phyloP scores from a whole-genome alignment of 2,113 vertebrate species.

The Oncorhynchus gorbuscha region DNA sequence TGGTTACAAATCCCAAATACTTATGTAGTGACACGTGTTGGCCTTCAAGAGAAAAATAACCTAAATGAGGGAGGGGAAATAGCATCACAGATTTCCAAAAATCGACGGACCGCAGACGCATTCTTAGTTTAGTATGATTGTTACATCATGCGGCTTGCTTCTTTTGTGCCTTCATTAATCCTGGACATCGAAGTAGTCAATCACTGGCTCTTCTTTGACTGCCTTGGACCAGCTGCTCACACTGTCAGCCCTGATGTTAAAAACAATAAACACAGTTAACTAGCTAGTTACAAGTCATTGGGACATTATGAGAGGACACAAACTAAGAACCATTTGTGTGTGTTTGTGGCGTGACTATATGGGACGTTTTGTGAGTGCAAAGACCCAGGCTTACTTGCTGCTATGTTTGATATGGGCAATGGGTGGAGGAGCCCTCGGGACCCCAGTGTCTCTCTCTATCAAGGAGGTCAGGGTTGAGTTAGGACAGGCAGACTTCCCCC shows the following conservation, averaged over 20 bases:
- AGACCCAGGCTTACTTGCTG: conserved; percentile 81
- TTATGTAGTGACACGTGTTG: conserved; percentile 1
- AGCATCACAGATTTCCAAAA: not conserved
- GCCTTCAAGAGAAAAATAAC: not conserved
- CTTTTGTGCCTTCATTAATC: conserved; percentile 69
- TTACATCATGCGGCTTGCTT: conserved; percentile 26
- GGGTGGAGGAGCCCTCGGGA: conserved; percentile 83
- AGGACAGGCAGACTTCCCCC: conserved; percentile 89
- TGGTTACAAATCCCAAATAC: conserved; percentile 11
- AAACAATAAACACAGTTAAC: not conserved
- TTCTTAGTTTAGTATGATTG: not conserved
- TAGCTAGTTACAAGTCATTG: too few relatives aligned
- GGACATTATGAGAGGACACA: too few relatives aligned
- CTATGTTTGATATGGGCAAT: conserved; percentile 88
- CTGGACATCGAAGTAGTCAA: conserved; percentile 98
- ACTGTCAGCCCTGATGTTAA: conserved; percentile 68
- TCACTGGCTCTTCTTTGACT: conserved; percentile 83
- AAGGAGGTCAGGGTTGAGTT: conserved; percentile 82
- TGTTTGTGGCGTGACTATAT: too few relatives aligned
- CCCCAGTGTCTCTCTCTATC: conserved; percentile 82
- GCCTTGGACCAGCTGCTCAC: conserved; percentile 77
- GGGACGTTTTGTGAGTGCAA: not conserved
- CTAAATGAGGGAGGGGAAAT: not conserved
- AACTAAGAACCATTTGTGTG: too few relatives aligned
- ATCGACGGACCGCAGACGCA: not conserved